Conservation (phyloP, 37 sponge, comb jelly and placozoan genomes). For the Agelas oroides region DNA sequence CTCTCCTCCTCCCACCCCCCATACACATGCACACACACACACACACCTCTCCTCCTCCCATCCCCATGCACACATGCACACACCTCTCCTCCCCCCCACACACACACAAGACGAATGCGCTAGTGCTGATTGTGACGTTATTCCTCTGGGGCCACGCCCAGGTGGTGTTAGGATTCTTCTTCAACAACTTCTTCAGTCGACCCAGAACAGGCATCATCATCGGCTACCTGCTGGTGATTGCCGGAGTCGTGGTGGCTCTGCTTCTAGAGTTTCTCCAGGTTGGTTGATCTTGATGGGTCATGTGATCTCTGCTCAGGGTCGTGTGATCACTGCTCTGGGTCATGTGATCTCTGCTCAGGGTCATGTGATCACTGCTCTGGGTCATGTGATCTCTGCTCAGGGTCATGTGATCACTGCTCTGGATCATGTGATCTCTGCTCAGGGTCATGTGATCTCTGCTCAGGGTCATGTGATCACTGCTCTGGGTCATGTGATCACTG, state of each 20-base stretch:
- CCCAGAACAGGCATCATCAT: constrained; percentile 77
- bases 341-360: not conserved
- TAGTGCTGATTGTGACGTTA: constrained; percentile 47
- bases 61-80: not conserved
- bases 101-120: constrained; percentile 53
- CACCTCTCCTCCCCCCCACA: not conserved
- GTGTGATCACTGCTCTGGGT: not conserved
- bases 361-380: no score
- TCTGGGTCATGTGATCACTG: not conserved
- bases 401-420: no score
- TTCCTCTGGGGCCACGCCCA: constrained; percentile 81
- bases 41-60: not conserved
- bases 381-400: not conserved
- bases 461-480: no score
- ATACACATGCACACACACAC: not conserved
- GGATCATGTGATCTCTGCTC: no score
- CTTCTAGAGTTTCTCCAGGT: constrained; percentile 60
- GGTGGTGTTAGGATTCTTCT: constrained; percentile 71
- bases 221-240: constrained; percentile 67
- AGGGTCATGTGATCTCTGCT: not conserved
- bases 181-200: constrained; percentile 79
- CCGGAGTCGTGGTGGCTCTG: constrained; percentile 41
- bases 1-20: no score
- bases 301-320: not conserved
- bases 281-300: not conserved